These are phyloP conservation scores for Melitaea cinxia DNA, from an alignment of 1,140 invertebrate genomes.

Conservation along the genomic window DNA sequence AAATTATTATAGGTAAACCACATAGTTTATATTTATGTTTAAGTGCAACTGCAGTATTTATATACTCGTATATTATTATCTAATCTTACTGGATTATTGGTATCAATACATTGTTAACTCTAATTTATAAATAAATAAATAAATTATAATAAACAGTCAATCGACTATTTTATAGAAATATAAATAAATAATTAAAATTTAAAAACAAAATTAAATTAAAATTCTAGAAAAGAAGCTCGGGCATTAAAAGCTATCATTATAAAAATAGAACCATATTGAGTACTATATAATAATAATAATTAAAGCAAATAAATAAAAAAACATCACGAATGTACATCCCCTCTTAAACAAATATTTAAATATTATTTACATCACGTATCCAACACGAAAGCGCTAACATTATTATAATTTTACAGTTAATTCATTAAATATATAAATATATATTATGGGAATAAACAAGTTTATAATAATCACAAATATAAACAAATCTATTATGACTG, in stretches of 20 bases:
- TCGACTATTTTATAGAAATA: too few species aligned
- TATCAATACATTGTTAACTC: too few species aligned
- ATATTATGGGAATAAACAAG: constrained; percentile 36
- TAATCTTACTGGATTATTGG: too few species aligned
- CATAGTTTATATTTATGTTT: not conserved
- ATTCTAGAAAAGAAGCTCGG: too few species aligned
- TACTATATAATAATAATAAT: not conserved
- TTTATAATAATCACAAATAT: constrained; percentile 16
- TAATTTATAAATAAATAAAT: too few species aligned
- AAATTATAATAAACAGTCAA: too few species aligned
- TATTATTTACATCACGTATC: not conserved
- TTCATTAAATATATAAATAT: constrained; percentile 27
- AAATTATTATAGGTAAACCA: not conserved
- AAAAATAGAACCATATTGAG: too few species aligned
- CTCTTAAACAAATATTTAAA: not conserved
- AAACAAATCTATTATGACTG: constrained; percentile 24
- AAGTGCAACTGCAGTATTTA: too few species aligned
- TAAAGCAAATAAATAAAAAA: not conserved
- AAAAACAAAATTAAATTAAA: too few species aligned
- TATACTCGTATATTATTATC: too few species aligned
- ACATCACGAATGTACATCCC: not conserved
- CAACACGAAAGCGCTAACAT: constrained; percentile 14
- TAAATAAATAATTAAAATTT: too few species aligned
- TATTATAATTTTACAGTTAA: constrained; percentile 20
- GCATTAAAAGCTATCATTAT: too few species aligned